Base-by-base conservation (phyloP, 2,888 invertebrate species). In the Tetragonisca angustula region DNA sequence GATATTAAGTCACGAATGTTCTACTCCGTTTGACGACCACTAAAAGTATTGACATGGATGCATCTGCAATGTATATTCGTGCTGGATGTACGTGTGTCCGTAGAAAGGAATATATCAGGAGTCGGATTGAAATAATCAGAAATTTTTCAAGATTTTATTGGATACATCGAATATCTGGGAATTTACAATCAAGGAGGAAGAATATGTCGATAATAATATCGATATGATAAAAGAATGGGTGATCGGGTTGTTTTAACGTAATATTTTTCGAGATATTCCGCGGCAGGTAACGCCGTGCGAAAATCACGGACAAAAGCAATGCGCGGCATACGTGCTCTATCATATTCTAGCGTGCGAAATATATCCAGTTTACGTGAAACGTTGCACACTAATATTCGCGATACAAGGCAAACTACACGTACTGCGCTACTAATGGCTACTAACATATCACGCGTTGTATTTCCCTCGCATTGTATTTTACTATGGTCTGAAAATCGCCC, bases 341-440 rank as follows among this genome's bases (percentile, higher is more conserved):
- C 91, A 88, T 89, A 86, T 76, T 89, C 87, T 83, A 79, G 13
- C 79, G 78, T 68, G 86, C 78, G 85, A 88, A 91, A 91, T 88
- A 81, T 62, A 86, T 87, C 87, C 91, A 92, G 92, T 93, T 92
- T 90, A 89, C 85, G 87, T 84, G 77, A 67, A 59, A 49, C 76
- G 83, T 86, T 87, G 82, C 76, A 68, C 84, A 61, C 71, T 67
- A 74, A 85, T 86, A 88, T 88, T 85, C 84, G 82, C 86, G 89
- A 88, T 89, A n/a, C 36, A 32, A 36, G 13, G 36, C 43, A n/a
- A 36, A 65, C 36, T 65, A 43, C 64, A n/a, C 43, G 36, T n/a
- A 65, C 36, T 11, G 43, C 43, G 43, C 43, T 43, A n/a, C 15
- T 36, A 36, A 64, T 21, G 19, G 36, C 32, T 13, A 32, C 36